These are phyloP conservation scores for Hyposoter didymator DNA, from an alignment of 2,888 invertebrate species.

Conservation along the genomic window DNA sequence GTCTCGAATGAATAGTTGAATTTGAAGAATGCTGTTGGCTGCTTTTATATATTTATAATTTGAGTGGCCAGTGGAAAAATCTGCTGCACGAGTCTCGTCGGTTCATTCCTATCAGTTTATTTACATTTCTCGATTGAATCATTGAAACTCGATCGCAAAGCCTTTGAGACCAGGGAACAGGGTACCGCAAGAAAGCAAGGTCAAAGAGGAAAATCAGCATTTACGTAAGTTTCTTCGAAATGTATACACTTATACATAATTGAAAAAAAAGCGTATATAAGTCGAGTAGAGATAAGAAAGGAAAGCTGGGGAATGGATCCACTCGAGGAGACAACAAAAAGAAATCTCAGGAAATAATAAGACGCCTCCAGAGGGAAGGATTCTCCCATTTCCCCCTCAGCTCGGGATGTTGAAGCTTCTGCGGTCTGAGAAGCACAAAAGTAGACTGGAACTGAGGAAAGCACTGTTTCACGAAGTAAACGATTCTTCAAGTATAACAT, in stretches of 20 bases:
- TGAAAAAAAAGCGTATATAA: conserved; percentile 2
- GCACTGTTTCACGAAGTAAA: conserved; percentile 30
- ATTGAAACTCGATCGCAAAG: conserved; percentile 65
- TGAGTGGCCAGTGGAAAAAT: conserved; percentile 30
- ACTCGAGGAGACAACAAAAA: conserved; percentile 64
- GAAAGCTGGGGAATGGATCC: conserved; percentile 33
- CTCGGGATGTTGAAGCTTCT: conserved; percentile 66
- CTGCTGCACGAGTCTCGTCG: neutral
- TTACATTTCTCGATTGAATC: conserved; percentile 61
- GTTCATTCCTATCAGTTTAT: conserved; percentile 17
- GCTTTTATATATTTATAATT: conserved; percentile 8
- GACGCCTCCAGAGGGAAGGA: conserved; percentile 72
- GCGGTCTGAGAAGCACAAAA: conserved; percentile 70
- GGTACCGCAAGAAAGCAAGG: conserved; percentile 28
- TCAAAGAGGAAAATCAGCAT: conserved; percentile 58
- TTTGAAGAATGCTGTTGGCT: neutral
- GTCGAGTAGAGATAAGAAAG: conserved; percentile 41
- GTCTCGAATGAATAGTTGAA: neutral
- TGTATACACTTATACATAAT: neutral
- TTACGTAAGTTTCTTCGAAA: conserved; percentile 3
- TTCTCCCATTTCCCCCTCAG: conserved; percentile 67
- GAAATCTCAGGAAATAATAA: conserved; percentile 79
- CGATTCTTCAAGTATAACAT: conserved; percentile 13
- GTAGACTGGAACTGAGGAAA: conserved; percentile 42
- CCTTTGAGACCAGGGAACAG: neutral